Conservation (phyloP, 2,797 vertebrate genomes). For the Okamejei kenojei region DNA sequence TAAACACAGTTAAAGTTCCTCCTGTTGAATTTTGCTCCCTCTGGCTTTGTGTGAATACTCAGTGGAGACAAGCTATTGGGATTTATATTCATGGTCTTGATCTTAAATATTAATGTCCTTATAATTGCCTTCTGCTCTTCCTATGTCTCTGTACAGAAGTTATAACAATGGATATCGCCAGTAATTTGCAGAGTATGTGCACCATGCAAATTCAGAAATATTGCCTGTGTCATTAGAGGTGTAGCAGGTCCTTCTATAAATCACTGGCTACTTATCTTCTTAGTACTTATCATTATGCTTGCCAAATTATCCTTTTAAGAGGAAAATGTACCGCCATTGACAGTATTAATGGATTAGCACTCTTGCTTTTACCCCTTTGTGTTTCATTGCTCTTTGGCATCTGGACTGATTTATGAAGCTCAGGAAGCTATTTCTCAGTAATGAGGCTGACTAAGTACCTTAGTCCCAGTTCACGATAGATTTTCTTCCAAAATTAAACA, state of each 20-base stretch:
- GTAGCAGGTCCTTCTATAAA: background rate
- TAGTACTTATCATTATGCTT: background rate
- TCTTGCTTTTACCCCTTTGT: slow-evolving; percentile 7
- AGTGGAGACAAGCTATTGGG: background rate
- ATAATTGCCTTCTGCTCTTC: background rate
- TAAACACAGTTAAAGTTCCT: background rate
- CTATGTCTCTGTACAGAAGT: background rate
- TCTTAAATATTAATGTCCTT: slow-evolving; percentile 17
- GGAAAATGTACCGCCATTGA: background rate
- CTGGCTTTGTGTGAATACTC: background rate
- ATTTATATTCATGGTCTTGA: background rate
- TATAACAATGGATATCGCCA: background rate
- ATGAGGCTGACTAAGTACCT: slow-evolving; percentile 9
- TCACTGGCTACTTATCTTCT: background rate
- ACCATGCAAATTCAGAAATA: background rate
- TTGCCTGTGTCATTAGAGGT: background rate
- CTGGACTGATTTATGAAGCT: background rate
- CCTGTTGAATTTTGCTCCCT: background rate
- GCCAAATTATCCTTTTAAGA: background rate
- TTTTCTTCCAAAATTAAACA: background rate
- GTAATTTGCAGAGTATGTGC: background rate
- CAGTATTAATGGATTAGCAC: background rate
- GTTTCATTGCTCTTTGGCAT: background rate
- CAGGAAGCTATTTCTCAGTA: background rate
- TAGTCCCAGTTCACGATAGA: background rate